phyloP scores from a whole-genome alignment of 2,888 invertebrate species.

The Ectobius pallidus region DNA sequence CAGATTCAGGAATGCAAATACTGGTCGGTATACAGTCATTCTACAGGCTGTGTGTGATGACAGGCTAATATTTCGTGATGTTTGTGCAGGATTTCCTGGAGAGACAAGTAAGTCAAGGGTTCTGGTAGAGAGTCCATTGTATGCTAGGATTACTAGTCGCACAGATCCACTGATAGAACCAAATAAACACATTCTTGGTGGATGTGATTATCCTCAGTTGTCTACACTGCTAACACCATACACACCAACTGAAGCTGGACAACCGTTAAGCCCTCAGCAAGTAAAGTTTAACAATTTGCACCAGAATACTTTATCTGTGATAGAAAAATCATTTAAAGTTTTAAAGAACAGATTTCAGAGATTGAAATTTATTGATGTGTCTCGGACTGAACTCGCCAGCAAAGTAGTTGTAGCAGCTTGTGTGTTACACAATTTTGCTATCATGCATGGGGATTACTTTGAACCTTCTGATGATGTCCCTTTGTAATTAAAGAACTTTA shows the following conservation, averaged over 20 bases:
- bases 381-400: conserved; percentile 24
- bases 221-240: conserved; percentile 40
- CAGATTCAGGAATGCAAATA: conserved; percentile 31
- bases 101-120: conserved; percentile 28
- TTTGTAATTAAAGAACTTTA: too few species aligned
- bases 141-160: conserved; percentile 12
- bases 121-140: conserved; percentile 38
- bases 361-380: conserved; percentile 30
- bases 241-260: conserved; percentile 14
- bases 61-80: conserved; percentile 38
- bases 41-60: conserved; percentile 39
- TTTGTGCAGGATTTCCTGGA: conserved; percentile 39
- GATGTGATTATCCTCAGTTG: conserved; percentile 37
- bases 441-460: conserved; percentile 32
- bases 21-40: conserved; percentile 28
- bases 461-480: too few species aligned
- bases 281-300: conserved; percentile 36
- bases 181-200: conserved; percentile 35
- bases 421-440: conserved; percentile 40
- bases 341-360: conserved; percentile 31
- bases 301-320: conserved; percentile 12
- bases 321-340: conserved; percentile 20
- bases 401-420: conserved; percentile 39
- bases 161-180: conserved; percentile 34
- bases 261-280: conserved; percentile 26